A percentile compares a stretch with the other conserved stretches of the same genome.
phyloP scores from a whole-genome alignment of 2,113 vertebrate species.

The Eptesicus fuscus region DNA sequence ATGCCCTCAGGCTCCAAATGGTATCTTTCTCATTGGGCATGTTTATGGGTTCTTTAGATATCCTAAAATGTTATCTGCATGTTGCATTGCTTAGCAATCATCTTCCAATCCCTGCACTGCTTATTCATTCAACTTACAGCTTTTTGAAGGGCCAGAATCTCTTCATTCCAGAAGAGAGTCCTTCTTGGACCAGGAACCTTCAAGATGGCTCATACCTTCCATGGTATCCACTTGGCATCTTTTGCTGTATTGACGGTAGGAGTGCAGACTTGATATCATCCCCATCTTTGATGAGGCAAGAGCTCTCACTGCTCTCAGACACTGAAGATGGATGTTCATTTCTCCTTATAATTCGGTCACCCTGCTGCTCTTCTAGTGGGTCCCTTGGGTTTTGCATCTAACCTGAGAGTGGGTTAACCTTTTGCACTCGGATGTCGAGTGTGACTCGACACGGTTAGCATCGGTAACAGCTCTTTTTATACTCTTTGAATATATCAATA shows the following conservation, averaged over 20 bases:
- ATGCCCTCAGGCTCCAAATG: not conserved
- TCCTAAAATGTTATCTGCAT: not conserved
- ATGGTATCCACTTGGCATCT: not conserved
- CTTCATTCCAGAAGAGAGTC: not conserved
- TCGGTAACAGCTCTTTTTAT: too few relatives aligned
- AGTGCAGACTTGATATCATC: not conserved
- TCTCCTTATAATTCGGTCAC: not conserved
- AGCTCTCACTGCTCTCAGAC: not conserved
- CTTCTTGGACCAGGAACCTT: not conserved
- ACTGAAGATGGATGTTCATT: not conserved
- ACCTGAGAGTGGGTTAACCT: not conserved
- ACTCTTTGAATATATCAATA: too few relatives aligned
- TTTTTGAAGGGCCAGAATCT: not conserved
- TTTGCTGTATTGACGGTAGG: not conserved
- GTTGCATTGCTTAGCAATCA: not conserved
- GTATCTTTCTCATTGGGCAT: not conserved
- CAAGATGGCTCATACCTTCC: not conserved
- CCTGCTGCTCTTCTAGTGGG: not conserved
- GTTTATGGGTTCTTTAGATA: not conserved
- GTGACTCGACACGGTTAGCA: too few relatives aligned
- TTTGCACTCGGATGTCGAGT: too few relatives aligned
- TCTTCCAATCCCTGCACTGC: not conserved
- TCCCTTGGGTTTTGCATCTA: not conserved
- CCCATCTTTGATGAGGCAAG: not conserved
- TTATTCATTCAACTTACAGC: not conserved